Conservation (phyloP, 2,888 invertebrate genomes). For the Odontocolon sp. region DNA sequence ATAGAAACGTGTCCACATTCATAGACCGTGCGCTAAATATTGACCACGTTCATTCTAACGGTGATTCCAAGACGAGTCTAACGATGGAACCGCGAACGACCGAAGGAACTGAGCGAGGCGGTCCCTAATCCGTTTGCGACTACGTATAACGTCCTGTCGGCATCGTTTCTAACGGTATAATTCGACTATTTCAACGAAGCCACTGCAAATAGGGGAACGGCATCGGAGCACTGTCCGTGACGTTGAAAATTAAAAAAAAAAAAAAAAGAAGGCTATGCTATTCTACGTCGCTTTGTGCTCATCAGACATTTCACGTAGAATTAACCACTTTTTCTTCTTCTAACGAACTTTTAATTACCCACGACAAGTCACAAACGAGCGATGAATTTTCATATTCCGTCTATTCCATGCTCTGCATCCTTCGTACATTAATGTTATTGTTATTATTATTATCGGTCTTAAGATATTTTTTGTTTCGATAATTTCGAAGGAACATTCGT, state of each 20-base stretch:
- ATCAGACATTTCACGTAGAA: neutral
- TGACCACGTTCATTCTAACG: slow-evolving; percentile 58
- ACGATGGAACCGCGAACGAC: slow-evolving; percentile 24
- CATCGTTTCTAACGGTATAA: slow-evolving; percentile 51
- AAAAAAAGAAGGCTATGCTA: no score
- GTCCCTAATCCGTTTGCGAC: slow-evolving; percentile 41
- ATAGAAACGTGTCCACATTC: neutral
- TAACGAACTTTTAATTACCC: slow-evolving; percentile 51
- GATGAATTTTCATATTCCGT: slow-evolving; percentile 2
- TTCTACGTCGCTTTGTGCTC: no score
- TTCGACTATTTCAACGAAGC: slow-evolving; percentile 48
- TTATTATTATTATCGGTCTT: neutral
- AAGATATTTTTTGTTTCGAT: neutral
- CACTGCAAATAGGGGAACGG: slow-evolving; percentile 49
- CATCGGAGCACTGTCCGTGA: slow-evolving; percentile 29
- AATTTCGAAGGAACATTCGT: neutral
- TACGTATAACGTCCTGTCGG: slow-evolving; percentile 48
- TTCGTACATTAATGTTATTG: neutral
- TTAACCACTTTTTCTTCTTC: slow-evolving; percentile 23
- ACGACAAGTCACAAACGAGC: slow-evolving; percentile 3
- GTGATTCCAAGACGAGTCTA: slow-evolving; percentile 41
- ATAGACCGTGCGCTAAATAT: slow-evolving; percentile 42
- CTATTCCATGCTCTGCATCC: neutral
- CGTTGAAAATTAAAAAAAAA: slow-evolving; percentile 35
- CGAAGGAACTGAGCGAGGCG: neutral